Evolutionary conservation across 2,113 vertebrate species (phyloP).

Genomic region (Amphiprion ocellaris): DNA sequence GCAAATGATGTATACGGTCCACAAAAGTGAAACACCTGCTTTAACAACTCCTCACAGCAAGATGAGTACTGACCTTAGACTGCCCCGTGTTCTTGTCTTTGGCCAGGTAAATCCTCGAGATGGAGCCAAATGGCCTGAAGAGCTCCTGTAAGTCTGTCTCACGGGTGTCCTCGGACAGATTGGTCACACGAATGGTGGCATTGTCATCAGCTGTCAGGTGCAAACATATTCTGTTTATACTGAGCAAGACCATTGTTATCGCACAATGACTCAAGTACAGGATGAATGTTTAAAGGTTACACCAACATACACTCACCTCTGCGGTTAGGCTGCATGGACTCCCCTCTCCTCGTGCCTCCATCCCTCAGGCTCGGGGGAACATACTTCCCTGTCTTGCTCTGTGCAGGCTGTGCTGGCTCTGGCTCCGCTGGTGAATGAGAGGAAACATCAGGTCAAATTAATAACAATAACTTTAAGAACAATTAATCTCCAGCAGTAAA

Average conservation of each 20-base stretch:
- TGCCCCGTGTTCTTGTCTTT: slow-evolving; percentile 99
- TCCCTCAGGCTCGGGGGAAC: slow-evolving; percentile 93
- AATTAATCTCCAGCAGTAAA: not conserved
- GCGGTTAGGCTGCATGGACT: slow-evolving; percentile 97
- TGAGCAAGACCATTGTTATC: not conserved
- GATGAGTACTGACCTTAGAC: slow-evolving; percentile 88
- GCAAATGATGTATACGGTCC: too few relatives aligned
- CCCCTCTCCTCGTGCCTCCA: slow-evolving; percentile 90
- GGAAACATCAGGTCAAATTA: not conserved
- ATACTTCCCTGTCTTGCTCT: slow-evolving; percentile 95
- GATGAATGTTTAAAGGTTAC: fast-evolving
- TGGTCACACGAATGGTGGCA: slow-evolving; percentile 97
- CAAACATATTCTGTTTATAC: not conserved
- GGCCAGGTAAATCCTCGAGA: slow-evolving; percentile 96
- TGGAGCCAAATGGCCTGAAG: slow-evolving; percentile 97
- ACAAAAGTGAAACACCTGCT: not conserved
- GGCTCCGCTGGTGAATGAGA: slow-evolving; percentile 80
- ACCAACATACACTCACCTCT: slow-evolving; percentile 82
- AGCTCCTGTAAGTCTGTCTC: slow-evolving; percentile 98
- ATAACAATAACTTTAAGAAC: not conserved
- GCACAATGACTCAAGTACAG: not conserved
- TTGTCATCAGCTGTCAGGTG: slow-evolving; percentile 91
- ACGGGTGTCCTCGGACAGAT: slow-evolving; percentile 96
- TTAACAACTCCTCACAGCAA: not conserved
- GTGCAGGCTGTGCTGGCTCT: slow-evolving; percentile 89